Evolutionary conservation across 2,888 invertebrate genomes (phyloP).

Genomic region (Gandaritis pyraliata): DNA sequence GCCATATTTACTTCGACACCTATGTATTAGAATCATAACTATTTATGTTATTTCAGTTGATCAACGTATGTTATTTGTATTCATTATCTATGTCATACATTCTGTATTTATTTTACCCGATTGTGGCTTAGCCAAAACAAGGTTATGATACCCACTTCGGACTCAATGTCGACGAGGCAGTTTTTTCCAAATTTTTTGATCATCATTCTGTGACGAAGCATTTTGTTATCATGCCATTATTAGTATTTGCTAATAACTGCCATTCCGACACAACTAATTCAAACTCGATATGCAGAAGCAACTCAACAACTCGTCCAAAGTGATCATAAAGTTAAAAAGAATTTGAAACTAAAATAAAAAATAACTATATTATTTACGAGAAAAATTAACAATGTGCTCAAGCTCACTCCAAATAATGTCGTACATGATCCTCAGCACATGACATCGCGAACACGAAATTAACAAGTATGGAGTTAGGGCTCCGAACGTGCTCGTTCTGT

Average conservation of each 20-base stretch:
- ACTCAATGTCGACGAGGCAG: slow-evolving; percentile 64
- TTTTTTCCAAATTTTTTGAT: slow-evolving; percentile 64
- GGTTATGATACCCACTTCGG: slow-evolving; percentile 53
- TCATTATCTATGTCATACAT: slow-evolving; percentile 50
- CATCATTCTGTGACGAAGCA: slow-evolving; percentile 46
- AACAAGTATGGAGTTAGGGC: too few species aligned
- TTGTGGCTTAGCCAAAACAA: slow-evolving; percentile 3
- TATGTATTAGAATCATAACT: slow-evolving; percentile 34
- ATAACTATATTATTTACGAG: too few species aligned
- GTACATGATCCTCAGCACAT: too few species aligned
- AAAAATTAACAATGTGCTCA: too few species aligned
- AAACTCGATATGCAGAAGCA: slow-evolving; percentile 49
- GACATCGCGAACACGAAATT: too few species aligned
- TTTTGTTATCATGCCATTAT: slow-evolving; percentile 57
- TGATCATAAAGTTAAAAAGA: too few species aligned
- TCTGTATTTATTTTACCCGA: slow-evolving; percentile 48
- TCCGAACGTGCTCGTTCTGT: too few species aligned
- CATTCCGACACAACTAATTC: slow-evolving; percentile 48
- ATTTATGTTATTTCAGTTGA: slow-evolving; percentile 37
- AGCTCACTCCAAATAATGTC: too few species aligned
- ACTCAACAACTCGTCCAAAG: slow-evolving; percentile 23
- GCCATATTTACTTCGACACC: slow-evolving; percentile 28
- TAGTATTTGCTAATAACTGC: slow-evolving; percentile 54
- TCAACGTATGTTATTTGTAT: slow-evolving; percentile 42
- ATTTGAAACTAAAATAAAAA: too few species aligned